Conservation (phyloP, 2,113 vertebrate species). For the Sitta europaea region DNA sequence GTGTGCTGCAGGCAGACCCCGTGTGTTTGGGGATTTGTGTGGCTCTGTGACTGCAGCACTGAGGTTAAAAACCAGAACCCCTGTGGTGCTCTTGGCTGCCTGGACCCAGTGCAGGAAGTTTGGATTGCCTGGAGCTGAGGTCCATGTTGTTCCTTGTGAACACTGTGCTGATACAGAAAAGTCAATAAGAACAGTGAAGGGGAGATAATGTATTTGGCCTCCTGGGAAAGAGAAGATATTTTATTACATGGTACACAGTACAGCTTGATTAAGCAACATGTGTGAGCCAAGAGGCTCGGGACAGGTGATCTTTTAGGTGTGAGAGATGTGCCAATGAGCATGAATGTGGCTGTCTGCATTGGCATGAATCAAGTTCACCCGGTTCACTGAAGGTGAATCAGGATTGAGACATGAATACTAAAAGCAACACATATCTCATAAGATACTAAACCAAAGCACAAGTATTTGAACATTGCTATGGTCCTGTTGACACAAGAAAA, state of each 20-base stretch:
- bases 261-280: not conserved
- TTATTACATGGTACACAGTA: not conserved
- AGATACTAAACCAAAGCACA: constrained; percentile 16
- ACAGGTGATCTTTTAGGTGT: not conserved
- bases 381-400: constrained; percentile 39
- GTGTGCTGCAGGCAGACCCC: not conserved
- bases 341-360: not conserved
- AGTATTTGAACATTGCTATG: not conserved
- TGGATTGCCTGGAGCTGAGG: not conserved
- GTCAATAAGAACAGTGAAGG: not conserved
- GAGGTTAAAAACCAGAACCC: not conserved
- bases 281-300: not conserved
- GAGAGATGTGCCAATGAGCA: not conserved
- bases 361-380: not conserved
- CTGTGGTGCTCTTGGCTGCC: not conserved
- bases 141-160: not conserved
- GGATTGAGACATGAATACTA: not conserved
- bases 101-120: not conserved
- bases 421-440: constrained; percentile 11
- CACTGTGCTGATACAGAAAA: not conserved
- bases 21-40: not conserved
- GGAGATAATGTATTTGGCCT: not conserved
- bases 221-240: not conserved
- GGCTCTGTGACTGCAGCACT: not conserved
- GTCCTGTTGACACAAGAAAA: constrained; percentile 47